Evolutionary conservation across 1,140 invertebrate species (phyloP).

Genomic region (Lepidotrigona ventralis): DNA sequence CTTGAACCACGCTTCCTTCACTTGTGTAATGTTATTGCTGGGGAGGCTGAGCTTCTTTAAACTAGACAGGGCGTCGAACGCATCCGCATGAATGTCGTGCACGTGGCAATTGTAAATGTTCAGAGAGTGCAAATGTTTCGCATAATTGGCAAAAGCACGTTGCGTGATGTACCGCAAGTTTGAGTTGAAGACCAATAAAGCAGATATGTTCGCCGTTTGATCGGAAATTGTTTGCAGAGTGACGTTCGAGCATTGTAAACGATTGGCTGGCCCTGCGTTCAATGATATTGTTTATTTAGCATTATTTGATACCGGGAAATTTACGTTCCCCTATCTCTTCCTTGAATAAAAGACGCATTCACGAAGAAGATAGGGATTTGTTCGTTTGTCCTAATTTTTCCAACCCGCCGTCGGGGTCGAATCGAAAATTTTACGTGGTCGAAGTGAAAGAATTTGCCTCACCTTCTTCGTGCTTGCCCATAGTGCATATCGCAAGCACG

Average conservation of each 20-base stretch:
- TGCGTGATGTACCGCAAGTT: constrained; percentile 52
- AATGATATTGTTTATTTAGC: not conserved
- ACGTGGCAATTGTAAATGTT: constrained; percentile 69
- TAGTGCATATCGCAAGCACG: constrained; percentile 52
- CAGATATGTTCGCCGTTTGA: constrained; percentile 37
- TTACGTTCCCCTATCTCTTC: not conserved
- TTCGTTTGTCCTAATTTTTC: not conserved
- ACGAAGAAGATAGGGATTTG: not conserved
- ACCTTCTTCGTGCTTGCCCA: constrained; percentile 63
- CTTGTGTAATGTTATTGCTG: constrained; percentile 65
- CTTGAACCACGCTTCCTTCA: constrained; percentile 65
- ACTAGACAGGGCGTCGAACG: constrained; percentile 57
- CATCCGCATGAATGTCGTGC: constrained; percentile 55
- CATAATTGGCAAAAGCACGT: constrained; percentile 57
- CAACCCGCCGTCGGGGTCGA: not conserved
- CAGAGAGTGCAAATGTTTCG: constrained; percentile 59
- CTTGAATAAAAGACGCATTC: not conserved
- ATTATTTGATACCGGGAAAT: not conserved
- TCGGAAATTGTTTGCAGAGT: constrained; percentile 45
- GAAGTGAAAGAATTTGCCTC: constrained; percentile 16
- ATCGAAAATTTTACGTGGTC: not conserved
- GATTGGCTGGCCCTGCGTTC: not conserved
- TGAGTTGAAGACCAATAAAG: constrained; percentile 66
- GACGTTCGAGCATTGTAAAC: constrained; percentile 65
- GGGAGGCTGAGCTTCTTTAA: constrained; percentile 68